Evolutionary conservation across 2,888 invertebrate species (phyloP).

Genomic region (Andrena bucephala): DNA sequence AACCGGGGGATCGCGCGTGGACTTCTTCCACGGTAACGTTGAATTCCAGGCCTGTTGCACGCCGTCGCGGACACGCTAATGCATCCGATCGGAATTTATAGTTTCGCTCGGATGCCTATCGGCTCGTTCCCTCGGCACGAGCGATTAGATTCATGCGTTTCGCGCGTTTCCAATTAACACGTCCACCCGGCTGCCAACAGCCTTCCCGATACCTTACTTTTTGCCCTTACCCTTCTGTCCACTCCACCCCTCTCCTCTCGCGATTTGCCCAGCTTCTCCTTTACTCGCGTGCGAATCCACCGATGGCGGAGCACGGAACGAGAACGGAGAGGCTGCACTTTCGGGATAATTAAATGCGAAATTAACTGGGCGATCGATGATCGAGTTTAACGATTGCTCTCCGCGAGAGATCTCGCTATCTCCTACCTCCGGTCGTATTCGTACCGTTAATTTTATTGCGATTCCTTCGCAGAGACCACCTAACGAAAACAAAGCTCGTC

Average conservation of each 20-base stretch:
- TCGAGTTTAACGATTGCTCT: constrained; percentile 44
- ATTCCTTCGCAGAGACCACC: neutral
- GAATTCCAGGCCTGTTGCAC: constrained; percentile 48
- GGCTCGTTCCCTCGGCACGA: constrained; percentile 63
- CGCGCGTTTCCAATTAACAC: constrained; percentile 79
- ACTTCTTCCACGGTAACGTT: constrained; percentile 45
- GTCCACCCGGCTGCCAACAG: constrained; percentile 49
- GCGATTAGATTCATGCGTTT: constrained; percentile 78
- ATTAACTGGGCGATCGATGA: constrained; percentile 55
- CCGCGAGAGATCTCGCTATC: too few species aligned
- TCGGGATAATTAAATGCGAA: constrained; percentile 60
- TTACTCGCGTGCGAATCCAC: too few species aligned
- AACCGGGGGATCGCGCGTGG: neutral
- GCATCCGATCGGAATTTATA: constrained; percentile 79
- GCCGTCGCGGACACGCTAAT: constrained; percentile 69
- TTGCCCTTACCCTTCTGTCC: neutral
- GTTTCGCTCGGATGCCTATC: constrained; percentile 73
- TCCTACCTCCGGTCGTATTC: too few species aligned
- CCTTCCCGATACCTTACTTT: constrained; percentile 7
- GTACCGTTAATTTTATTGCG: neutral
- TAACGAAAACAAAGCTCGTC: neutral
- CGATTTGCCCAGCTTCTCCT: neutral
- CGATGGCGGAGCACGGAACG: neutral
- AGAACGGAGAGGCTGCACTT: neutral
- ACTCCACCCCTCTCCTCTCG: neutral